phyloP scores from a whole-genome alignment of 2,797 vertebrate genomes.

The Pelodytes ibericus region DNA sequence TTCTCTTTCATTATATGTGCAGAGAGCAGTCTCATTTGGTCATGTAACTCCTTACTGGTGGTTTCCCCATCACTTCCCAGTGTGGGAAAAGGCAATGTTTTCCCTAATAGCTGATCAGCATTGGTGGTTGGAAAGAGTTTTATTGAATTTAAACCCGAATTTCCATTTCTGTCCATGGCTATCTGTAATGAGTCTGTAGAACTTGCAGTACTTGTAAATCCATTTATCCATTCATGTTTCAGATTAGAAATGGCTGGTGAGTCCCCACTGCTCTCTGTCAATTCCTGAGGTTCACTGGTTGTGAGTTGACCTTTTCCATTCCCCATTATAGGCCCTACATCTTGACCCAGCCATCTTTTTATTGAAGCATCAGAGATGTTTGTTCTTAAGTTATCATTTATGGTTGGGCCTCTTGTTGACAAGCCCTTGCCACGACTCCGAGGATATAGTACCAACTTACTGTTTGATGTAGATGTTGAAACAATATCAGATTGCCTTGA shows the following conservation, averaged over 20 bases:
- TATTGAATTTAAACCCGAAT: neutral
- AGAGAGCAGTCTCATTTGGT: neutral
- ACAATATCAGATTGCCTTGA: neutral
- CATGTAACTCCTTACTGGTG: neutral
- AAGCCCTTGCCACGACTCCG: neutral
- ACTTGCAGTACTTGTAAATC: neutral
- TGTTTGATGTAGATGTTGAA: neutral
- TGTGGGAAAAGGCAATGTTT: neutral
- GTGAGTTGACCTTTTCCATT: neutral
- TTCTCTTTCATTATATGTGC: neutral
- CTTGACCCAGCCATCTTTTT: neutral
- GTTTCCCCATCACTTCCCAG: neutral
- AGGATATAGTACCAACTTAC: neutral
- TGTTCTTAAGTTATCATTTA: neutral
- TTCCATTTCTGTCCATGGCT: neutral
- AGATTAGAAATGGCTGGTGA: neutral
- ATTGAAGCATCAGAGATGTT: neutral
- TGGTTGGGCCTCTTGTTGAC: neutral
- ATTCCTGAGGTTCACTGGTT: neutral
- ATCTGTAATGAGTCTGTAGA: neutral
- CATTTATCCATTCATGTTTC: too few species aligned
- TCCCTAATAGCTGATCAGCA: too few species aligned
- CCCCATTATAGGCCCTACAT: neutral
- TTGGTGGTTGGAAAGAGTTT: neutral
- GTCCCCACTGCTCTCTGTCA: slow-evolving; percentile 21